A percentile compares a stretch with the other conserved stretches of the same genome.
Evolutionary conservation across 2,888 invertebrate genomes (phyloP).

Genomic region (Arge pagana): DNA sequence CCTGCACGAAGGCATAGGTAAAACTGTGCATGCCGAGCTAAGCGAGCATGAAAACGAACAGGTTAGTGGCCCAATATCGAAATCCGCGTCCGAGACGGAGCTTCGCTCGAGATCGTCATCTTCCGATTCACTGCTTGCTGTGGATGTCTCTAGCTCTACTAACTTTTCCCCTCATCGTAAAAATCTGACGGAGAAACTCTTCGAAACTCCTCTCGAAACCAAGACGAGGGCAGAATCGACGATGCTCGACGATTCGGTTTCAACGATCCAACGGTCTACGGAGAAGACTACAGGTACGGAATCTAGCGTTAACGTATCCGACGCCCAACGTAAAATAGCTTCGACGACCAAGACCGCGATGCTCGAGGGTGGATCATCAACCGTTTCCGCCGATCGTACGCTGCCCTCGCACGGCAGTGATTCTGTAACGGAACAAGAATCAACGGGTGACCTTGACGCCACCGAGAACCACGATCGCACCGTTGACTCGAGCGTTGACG

Average conservation of each 20-base stretch:
- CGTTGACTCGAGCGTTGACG: not conserved
- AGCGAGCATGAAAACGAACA: constrained; percentile 30
- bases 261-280: too few species aligned
- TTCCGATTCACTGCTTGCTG: constrained; percentile 12
- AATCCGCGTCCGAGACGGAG: not conserved
- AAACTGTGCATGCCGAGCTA: constrained; percentile 34
- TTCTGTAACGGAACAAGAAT: too few species aligned
- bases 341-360: too few species aligned
- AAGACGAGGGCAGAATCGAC: constrained; percentile 18
- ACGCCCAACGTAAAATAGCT: too few species aligned
- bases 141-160: constrained; percentile 26
- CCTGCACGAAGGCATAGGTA: constrained; percentile 38
- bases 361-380: too few species aligned
- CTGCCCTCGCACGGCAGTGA: too few species aligned
- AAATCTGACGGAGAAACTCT: constrained; percentile 26
- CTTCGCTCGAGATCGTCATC: constrained; percentile 6
- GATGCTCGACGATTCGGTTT: too few species aligned
- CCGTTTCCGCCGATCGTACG: too few species aligned
- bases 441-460: too few species aligned
- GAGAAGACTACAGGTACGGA: too few species aligned
- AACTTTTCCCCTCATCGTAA: constrained; percentile 32
- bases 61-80: constrained; percentile 7
- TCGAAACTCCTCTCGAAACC: constrained; percentile 26
- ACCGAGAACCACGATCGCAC: too few species aligned
- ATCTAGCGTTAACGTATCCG: too few species aligned